Conservation (phyloP, 2,888 invertebrate species). For the Cephonodes hylas region DNA sequence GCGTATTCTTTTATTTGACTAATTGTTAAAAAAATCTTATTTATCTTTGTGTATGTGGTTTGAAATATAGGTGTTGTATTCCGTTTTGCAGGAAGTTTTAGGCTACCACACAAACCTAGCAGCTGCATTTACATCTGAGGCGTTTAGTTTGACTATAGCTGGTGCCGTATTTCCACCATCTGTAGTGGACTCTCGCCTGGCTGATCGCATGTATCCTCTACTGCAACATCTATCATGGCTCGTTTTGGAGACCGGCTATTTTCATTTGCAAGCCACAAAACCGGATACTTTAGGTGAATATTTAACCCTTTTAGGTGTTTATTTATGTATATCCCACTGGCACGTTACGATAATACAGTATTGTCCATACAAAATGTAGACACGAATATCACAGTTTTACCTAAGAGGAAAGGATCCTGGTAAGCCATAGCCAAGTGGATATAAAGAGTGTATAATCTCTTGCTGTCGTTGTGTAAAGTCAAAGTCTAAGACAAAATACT, state of each 20-base stretch:
- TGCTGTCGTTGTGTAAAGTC: too few species aligned
- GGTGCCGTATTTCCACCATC: constrained; percentile 16
- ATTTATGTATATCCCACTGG: too few species aligned
- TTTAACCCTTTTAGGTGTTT: not conserved
- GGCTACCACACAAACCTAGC: constrained; percentile 25
- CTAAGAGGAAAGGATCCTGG: too few species aligned
- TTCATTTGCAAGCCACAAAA: constrained; percentile 24
- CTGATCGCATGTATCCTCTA: constrained; percentile 26
- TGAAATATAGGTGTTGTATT: not conserved
- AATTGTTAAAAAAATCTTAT: too few species aligned
- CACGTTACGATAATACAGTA: too few species aligned
- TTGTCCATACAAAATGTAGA: not conserved
- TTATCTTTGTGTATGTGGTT: too few species aligned
- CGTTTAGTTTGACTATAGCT: constrained; percentile 11
- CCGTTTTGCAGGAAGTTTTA: constrained; percentile 22
- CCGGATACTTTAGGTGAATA: constrained; percentile 27
- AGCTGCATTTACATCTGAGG: constrained; percentile 12
- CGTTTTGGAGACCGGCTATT: constrained; percentile 20
- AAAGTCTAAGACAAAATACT: too few species aligned
- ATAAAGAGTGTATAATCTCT: too few species aligned
- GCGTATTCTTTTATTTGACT: too few species aligned
- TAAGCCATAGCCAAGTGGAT: too few species aligned
- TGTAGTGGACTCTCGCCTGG: constrained; percentile 22
- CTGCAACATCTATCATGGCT: constrained; percentile 9
- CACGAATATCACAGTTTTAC: too few species aligned